A percentile compares a stretch with the other conserved stretches of the same genome.
phyloP scores from a whole-genome alignment of 2,113 vertebrate genomes.

The Pachycephala philippinensis region DNA sequence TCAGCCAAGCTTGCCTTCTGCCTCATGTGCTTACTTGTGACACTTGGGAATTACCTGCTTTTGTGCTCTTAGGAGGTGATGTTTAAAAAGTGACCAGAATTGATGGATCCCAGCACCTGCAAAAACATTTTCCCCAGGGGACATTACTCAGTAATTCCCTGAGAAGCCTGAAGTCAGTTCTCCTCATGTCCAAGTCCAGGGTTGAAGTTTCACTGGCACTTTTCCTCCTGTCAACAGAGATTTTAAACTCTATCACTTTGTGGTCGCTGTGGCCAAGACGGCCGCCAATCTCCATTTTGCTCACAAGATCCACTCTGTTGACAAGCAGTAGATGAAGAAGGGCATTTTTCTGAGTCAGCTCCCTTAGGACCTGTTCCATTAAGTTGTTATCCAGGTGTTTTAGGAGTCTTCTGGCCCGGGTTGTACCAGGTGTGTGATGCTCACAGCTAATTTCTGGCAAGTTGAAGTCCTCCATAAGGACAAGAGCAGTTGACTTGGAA shows the following conservation, averaged over 20 bases:
- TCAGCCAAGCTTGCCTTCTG: neutral
- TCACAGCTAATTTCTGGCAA: neutral
- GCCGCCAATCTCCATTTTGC: neutral
- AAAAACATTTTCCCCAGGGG: neutral
- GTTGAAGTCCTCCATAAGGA: neutral
- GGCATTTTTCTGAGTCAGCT: neutral
- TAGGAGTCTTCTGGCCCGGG: neutral
- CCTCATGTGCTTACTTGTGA: neutral
- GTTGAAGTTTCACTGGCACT: neutral
- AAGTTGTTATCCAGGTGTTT: neutral
- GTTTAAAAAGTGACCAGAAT: neutral
- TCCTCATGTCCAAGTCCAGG: neutral
- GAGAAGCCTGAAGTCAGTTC: neutral
- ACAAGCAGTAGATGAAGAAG: neutral
- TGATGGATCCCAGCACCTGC: neutral
- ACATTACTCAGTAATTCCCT: neutral
- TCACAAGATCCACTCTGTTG: neutral
- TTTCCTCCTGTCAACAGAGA: neutral
- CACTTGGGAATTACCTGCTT: neutral
- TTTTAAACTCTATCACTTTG: neutral
- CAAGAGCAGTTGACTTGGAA: neutral
- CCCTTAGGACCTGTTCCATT: neutral
- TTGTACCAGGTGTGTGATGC: neutral
- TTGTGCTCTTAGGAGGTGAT: neutral
- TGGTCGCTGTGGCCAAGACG: accelerated